Evolutionary conservation across 2,113 vertebrate species (phyloP), one percentile per base, ranked within the genome.

Genomic region (Erythrocebus patas): DNA sequence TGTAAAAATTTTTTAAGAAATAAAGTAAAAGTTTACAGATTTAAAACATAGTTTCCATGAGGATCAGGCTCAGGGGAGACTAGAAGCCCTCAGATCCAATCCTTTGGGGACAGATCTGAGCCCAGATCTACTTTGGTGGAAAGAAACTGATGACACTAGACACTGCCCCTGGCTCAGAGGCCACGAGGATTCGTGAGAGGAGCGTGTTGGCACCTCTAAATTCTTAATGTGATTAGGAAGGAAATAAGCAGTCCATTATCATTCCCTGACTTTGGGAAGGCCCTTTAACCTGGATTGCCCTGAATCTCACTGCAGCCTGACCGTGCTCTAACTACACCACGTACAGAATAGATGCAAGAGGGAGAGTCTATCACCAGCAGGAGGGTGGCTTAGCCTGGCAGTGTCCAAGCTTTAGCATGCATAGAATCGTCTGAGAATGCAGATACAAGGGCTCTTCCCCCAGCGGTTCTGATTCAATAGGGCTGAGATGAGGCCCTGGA

Each of bases 151-250:
- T 95, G 88, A 92, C 73, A 86, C 73, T 79, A 89, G 93, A 61
- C 59, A 30, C 40, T 72, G 27, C 32, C 55, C 18, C n/a, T 57
- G n/a, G 95, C 96, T 97, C 68, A 45, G 89, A 89, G 95, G 79
- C 93, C 86, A 9, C 30, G 17, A 73, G 91, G 91, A 97, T 97
- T 98, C 97, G 95, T 76, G 93, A 97, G 95, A 97, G 84, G 95
- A 98, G 94, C 89, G 30, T 4, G 6, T 95, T 93, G 83, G 89
- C 79, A 89, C 89, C 78, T 93, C 76, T 93, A 86, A 91, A 96
- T 97, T 98, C 91, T 87, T 95, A 80, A 95, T 1, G n/a, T 93
- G 93, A 97, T 98, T 98, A 97, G 89, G 93, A 96, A 83, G 91
- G 79, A 95, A 93, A 93, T 94, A 97, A 97, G 95, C 93, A 93